A percentile compares a stretch with the other conserved stretches of the same genome.
Evolutionary conservation across 1,140 invertebrate genomes (phyloP).

Genomic region (Cherax quadricarinatus): DNA sequence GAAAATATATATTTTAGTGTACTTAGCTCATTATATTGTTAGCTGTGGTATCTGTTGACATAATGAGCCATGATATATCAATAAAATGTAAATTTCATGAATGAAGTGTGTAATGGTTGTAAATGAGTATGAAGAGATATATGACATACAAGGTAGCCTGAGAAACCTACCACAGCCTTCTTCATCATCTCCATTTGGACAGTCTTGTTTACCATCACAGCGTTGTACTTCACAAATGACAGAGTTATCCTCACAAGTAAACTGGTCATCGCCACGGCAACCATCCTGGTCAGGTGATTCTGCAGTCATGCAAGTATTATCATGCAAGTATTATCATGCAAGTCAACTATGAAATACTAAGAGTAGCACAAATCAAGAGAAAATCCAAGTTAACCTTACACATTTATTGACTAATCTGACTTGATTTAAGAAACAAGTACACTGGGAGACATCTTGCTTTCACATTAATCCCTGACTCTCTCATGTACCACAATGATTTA

Average conservation of each 20-base stretch:
- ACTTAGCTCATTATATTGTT: too few relatives aligned
- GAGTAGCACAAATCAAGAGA: not conserved
- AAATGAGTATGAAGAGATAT: not conserved
- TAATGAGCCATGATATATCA: too few relatives aligned
- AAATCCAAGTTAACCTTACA: not conserved
- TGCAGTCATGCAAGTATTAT: conserved; percentile 18
- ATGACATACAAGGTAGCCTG: not conserved
- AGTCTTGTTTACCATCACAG: conserved; percentile 11
- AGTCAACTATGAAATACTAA: not conserved
- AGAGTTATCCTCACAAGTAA: not conserved
- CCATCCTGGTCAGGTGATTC: not conserved
- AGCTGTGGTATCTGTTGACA: too few relatives aligned
- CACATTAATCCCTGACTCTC: too few relatives aligned
- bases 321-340: conserved; percentile 21
- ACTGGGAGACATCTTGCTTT: too few relatives aligned
- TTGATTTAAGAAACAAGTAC: too few relatives aligned
- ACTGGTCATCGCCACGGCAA: conserved; percentile 15
- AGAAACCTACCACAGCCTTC: conserved; percentile 29
- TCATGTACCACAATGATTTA: too few relatives aligned
- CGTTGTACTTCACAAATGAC: conserved; percentile 28
- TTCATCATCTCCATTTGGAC: conserved; percentile 24
- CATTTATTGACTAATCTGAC: too few relatives aligned
- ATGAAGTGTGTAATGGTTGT: too few relatives aligned
- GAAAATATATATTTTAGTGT: too few relatives aligned
- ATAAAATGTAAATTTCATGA: too few relatives aligned